Evolutionary conservation across 2,113 vertebrate genomes (phyloP).

Genomic region (Anoplopoma fimbria): DNA sequence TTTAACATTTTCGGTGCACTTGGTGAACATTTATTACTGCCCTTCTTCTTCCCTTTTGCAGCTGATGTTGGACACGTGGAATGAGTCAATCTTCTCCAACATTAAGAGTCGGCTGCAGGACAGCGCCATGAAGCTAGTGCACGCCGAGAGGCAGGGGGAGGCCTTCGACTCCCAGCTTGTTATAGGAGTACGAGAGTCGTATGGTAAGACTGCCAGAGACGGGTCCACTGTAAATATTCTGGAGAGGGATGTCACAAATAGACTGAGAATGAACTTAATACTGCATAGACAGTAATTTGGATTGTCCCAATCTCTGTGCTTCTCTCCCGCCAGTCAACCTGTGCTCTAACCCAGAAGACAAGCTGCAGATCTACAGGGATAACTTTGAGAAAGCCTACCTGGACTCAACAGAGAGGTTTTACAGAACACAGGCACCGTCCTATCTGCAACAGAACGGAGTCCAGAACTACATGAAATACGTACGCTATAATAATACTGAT

Average conservation of each 20-base stretch:
- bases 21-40: not conserved
- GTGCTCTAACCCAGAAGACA: conserved; percentile 98
- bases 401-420: conserved; percentile 98
- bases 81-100: conserved; percentile 99
- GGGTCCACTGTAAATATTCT: not conserved
- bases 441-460: conserved; percentile 98
- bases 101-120: conserved; percentile 97
- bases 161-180: conserved; percentile 98
- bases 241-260: not conserved
- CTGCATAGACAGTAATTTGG: not conserved
- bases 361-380: conserved; percentile 98
- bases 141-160: conserved; percentile 95
- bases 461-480: conserved; percentile 99
- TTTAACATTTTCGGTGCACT: not conserved
- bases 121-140: conserved; percentile 98
- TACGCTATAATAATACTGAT: conserved; percentile 51
- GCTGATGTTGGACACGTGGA: conserved; percentile 99
- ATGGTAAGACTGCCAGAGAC: conserved; percentile 82
- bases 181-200: conserved; percentile 96
- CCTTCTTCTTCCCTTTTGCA: conserved; percentile 51
- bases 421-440: conserved; percentile 96
- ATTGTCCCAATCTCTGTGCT: not conserved
- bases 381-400: conserved; percentile 99
- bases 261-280: not conserved
- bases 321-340: conserved; percentile 88